Evolutionary conservation across 2,797 vertebrate species (phyloP).

Genomic region (Xiphophorus birchmanni): DNA sequence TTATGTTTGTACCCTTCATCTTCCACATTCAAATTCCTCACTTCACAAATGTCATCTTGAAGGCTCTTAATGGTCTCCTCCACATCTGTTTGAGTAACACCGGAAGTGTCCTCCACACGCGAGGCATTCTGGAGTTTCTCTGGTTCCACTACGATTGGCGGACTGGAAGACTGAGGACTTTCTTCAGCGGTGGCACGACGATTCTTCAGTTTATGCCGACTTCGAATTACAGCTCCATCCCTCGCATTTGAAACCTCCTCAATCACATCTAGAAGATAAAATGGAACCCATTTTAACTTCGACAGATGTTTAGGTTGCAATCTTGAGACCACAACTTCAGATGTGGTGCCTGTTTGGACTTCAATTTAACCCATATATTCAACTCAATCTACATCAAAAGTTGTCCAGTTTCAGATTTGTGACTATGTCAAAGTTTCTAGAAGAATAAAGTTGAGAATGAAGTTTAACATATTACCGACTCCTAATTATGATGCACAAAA

Average conservation of each 20-base stretch:
- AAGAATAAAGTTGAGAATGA: neutral
- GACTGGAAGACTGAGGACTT: neutral
- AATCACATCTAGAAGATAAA: slow-evolving; percentile 36
- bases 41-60: neutral
- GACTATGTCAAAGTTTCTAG: neutral
- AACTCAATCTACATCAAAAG: neutral
- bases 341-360: neutral
- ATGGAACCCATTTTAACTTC: neutral
- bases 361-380: neutral
- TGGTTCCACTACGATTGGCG: slow-evolving; percentile 3
- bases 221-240: slow-evolving; percentile 12
- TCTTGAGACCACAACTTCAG: neutral
- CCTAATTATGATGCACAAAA: neutral
- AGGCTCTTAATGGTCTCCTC: slow-evolving; percentile 11
- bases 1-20: neutral
- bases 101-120: neutral
- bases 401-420: neutral
- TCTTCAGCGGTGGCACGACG: slow-evolving; percentile 28
- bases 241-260: slow-evolving; percentile 30
- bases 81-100: neutral
- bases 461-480: neutral
- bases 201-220: slow-evolving; percentile 38
- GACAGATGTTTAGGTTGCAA: neutral
- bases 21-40: neutral
- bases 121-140: neutral